These are phyloP conservation scores for Alitta virens DNA, from an alignment of 2,888 invertebrate genomes.

Conservation along the genomic window DNA sequence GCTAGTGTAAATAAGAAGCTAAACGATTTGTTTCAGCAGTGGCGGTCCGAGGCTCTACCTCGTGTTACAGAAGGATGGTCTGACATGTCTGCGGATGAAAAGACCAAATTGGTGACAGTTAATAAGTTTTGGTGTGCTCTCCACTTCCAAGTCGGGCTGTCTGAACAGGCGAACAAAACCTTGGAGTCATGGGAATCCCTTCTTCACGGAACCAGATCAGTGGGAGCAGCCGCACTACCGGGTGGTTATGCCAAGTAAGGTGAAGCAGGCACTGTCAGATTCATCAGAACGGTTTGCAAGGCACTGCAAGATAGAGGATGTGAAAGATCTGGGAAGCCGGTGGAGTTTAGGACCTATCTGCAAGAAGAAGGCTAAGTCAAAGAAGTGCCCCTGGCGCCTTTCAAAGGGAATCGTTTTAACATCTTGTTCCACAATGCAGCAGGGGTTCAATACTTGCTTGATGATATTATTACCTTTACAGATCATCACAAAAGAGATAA, in stretches of 20 bases:
- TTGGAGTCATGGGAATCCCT: conserved; percentile 20
- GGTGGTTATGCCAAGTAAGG: not conserved
- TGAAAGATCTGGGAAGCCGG: conserved; percentile 24
- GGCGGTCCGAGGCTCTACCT: conserved; percentile 17
- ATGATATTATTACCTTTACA: not conserved
- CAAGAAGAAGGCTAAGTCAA: conserved; percentile 1
- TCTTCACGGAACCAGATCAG: conserved; percentile 10
- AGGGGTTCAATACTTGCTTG: not conserved
- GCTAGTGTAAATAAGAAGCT: conserved; percentile 21
- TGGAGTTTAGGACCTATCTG: conserved; percentile 19
- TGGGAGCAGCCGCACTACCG: conserved; percentile 15
- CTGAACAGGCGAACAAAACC: conserved; percentile 23
- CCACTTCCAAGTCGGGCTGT: conserved; percentile 23
- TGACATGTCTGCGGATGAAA: conserved; percentile 7
- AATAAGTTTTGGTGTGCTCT: conserved; percentile 26
- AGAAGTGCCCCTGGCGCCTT: conserved; percentile 15
- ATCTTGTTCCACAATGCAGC: conserved; percentile 12
- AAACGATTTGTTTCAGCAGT: conserved; percentile 14
- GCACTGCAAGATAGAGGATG: conserved; percentile 25
- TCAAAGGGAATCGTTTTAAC: conserved; percentile 15
- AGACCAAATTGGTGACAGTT: conserved; percentile 5
- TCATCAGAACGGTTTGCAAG: conserved; percentile 26
- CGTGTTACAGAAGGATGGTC: conserved; percentile 18
- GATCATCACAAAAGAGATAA: not conserved
- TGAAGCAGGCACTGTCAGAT: conserved; percentile 18